These are phyloP conservation scores for Xestia xanthographa DNA, from an alignment of 2,888 invertebrate species.

Conservation along the genomic window DNA sequence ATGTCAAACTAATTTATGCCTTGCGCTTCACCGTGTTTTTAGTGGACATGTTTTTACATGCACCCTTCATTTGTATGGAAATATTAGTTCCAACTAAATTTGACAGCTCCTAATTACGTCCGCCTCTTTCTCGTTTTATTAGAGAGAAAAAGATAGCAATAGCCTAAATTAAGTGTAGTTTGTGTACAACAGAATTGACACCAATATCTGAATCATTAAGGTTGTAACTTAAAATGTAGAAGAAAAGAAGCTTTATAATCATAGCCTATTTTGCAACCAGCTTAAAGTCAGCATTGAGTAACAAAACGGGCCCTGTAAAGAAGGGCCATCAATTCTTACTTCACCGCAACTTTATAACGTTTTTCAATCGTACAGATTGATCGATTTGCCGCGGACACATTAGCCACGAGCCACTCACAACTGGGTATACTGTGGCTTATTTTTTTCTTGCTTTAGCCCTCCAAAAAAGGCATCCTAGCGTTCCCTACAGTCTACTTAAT, in stretches of 20 bases:
- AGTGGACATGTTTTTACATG: no score
- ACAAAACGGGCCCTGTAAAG: not conserved
- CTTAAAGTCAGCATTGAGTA: not conserved
- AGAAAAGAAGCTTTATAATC: not conserved
- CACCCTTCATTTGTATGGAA: no score
- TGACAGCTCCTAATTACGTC: no score
- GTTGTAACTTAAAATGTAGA: not conserved
- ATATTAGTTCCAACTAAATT: no score
- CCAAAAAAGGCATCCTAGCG: slow-evolving; percentile 58
- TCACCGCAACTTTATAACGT: slow-evolving; percentile 9
- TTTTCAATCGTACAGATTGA: slow-evolving; percentile 48
- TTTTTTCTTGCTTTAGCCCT: slow-evolving; percentile 18
- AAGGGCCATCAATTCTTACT: slow-evolving; percentile 14
- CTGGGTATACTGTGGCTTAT: slow-evolving; percentile 23
- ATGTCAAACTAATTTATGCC: no score
- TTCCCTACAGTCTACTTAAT: slow-evolving; percentile 47
- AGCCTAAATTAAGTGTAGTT: no score
- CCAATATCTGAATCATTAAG: not conserved
- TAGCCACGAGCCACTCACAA: slow-evolving; percentile 29
- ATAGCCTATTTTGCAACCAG: not conserved
- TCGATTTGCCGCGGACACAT: slow-evolving; percentile 31
- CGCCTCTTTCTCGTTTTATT: no score
- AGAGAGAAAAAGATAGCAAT: no score
- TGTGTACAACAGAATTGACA: no score
- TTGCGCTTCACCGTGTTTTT: no score